Conservation (phyloP, 1,140 invertebrate genomes). For the Ooceraea biroi region DNA sequence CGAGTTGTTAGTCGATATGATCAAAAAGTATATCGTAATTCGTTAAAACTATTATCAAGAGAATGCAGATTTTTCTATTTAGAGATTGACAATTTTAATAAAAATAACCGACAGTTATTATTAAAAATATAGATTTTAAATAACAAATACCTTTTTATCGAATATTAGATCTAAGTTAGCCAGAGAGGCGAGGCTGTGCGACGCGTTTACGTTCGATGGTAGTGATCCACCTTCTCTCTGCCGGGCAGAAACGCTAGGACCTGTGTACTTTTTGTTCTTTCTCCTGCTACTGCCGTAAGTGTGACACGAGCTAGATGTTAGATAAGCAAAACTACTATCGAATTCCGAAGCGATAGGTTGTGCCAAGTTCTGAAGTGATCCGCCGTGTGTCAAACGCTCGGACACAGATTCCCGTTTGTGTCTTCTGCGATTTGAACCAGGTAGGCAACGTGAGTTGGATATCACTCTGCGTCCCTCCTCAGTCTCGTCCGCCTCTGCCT, state of each 20-base stretch:
- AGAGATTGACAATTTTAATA: too few relatives aligned
- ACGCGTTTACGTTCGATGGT: slow-evolving; percentile 88
- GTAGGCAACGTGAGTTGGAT: slow-evolving; percentile 81
- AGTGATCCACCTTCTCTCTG: slow-evolving; percentile 90
- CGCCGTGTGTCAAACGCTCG: slow-evolving; percentile 87
- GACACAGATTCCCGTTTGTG: slow-evolving; percentile 86
- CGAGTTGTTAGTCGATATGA: too few relatives aligned
- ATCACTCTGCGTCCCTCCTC: slow-evolving; percentile 83
- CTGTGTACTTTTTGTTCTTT: slow-evolving; percentile 82
- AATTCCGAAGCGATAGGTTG: slow-evolving; percentile 84
- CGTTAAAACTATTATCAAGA: too few relatives aligned
- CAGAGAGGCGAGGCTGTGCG: slow-evolving; percentile 82
- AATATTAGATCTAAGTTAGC: slow-evolving; percentile 83
- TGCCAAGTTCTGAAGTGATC: slow-evolving; percentile 88
- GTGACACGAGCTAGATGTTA: slow-evolving; percentile 81
- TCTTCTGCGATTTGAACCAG: slow-evolving; percentile 82
- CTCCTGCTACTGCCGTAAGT: slow-evolving; percentile 80
- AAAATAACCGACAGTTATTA: background rate
- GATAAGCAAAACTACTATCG: slow-evolving; percentile 82
- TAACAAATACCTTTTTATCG: slow-evolving; percentile 82
- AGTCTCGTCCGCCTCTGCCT: slow-evolving; percentile 88
- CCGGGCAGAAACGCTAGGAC: slow-evolving; percentile 87
- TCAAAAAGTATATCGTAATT: too few relatives aligned
- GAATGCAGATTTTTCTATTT: too few relatives aligned
- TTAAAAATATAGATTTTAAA: background rate